phyloP scores from a whole-genome alignment of 1,140 invertebrate genomes.

The Zeugodacus cucurbitae region DNA sequence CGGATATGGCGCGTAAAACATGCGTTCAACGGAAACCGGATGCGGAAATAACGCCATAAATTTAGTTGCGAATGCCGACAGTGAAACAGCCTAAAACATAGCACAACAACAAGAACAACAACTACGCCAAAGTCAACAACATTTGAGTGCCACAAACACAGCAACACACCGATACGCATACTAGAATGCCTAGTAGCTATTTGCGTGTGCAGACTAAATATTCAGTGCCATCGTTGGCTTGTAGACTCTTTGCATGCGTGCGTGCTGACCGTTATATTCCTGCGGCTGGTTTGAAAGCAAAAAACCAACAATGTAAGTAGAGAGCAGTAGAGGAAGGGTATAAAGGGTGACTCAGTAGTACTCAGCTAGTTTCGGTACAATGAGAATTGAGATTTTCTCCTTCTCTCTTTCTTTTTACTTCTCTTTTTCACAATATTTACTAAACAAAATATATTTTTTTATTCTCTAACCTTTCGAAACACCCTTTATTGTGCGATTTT shows the following conservation, averaged over 20 bases:
- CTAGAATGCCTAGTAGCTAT: neutral
- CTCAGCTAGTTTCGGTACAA: too few species aligned
- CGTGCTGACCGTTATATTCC: neutral
- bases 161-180: neutral
- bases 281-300: neutral
- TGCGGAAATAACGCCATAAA: slow-evolving; percentile 39
- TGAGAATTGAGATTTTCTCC: too few species aligned
- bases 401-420: too few species aligned
- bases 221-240: neutral
- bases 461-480: too few species aligned
- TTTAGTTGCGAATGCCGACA: slow-evolving; percentile 3
- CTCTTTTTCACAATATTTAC: too few species aligned
- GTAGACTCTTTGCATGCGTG: neutral
- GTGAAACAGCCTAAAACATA: neutral
- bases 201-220: neutral
- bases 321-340: neutral
- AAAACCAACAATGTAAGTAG: neutral
- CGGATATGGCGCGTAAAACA: slow-evolving; percentile 36
- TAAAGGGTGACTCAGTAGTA: too few species aligned
- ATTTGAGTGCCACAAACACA: neutral
- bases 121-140: neutral
- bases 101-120: neutral
- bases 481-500: too few species aligned
- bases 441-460: too few species aligned
- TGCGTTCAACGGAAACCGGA: slow-evolving; percentile 24